Evolutionary conservation across 2,797 vertebrate species (phyloP), one percentile per base, ranked within the genome.

Genomic region (Lepidocolaptes lacrymiger): DNA sequence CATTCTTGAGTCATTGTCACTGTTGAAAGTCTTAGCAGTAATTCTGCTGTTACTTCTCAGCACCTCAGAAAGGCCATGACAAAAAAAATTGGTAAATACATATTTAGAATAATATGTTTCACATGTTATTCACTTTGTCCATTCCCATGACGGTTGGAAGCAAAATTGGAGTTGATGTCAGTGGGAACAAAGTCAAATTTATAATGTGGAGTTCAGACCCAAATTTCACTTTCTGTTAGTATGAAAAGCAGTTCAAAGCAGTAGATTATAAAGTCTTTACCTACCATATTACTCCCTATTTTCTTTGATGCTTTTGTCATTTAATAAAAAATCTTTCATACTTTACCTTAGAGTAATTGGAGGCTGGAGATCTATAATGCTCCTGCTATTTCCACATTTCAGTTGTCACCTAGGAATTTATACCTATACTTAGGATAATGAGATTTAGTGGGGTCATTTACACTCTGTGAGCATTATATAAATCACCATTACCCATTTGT

Each of bases 401-500:
- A 62, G 37, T 93, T 97, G 95, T 95, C 97, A 93, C 88, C 68
- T 88, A 91, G 86, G 86, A 96, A 97, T 97, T 97, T 96, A 94
- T 98, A 93, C 93, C 91, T 95, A 30, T 96, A 96, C 96, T 96
- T 95, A 95, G 48, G 67, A 90, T 97, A 97, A 96, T 94, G 85
- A 97, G 88, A 95, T 96, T 97, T 96, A 96, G 79, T 92, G 89
- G 93, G 75, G 76, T 94, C 94, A 95, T 82, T 97, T 97, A 85
- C 69, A 88, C 75, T 94, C 54, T 87, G 80, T 64, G 86, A 90
- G 72, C 79, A 67, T 97, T 92, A 91, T 34, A 86, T 97, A 96
- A 96, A 97, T 97, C 95, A 96, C 64, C 17, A 28, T 82, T 92
- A 94, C 54, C 51, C 84, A 54, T 64, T 71, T 92, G 41, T 62